phyloP scores from a whole-genome alignment of 2,113 vertebrate genomes.

The Equus quagga region DNA sequence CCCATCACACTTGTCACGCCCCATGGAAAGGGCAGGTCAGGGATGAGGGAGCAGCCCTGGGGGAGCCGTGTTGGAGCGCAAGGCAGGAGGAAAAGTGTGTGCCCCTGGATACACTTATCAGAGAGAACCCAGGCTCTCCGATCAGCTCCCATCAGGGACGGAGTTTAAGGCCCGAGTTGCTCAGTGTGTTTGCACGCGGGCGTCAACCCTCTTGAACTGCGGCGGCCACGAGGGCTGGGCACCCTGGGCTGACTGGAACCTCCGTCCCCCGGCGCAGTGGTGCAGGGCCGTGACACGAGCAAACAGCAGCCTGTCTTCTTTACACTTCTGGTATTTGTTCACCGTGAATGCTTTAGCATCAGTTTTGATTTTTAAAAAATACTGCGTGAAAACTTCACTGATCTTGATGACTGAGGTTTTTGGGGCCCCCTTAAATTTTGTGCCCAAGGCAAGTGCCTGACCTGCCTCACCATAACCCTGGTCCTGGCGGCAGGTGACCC shows the following conservation, averaged over 20 bases:
- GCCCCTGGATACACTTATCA: accelerated
- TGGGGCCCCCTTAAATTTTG: not conserved
- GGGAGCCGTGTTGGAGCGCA: accelerated
- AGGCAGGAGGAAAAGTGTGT: accelerated
- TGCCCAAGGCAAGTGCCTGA: not conserved
- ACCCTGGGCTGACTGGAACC: accelerated
- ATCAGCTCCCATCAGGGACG: accelerated
- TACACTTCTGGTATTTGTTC: not conserved
- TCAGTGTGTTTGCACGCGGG: accelerated
- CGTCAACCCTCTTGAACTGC: accelerated
- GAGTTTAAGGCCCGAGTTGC: accelerated
- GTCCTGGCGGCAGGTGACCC: accelerated
- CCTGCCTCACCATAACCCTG: accelerated
- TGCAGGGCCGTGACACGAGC: accelerated
- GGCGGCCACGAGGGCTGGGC: accelerated
- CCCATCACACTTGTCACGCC: accelerated
- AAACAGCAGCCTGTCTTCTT: not conserved
- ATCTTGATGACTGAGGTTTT: not conserved
- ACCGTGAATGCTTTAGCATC: accelerated
- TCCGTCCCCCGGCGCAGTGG: accelerated
- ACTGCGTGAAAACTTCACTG: accelerated
- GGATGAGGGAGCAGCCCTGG: not conserved
- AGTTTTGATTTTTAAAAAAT: not conserved
- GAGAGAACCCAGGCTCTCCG: accelerated
- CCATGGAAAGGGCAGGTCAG: not conserved